Evolutionary conservation across 2,888 invertebrate genomes (phyloP).

Genomic region (Callinectes sapidus): DNA sequence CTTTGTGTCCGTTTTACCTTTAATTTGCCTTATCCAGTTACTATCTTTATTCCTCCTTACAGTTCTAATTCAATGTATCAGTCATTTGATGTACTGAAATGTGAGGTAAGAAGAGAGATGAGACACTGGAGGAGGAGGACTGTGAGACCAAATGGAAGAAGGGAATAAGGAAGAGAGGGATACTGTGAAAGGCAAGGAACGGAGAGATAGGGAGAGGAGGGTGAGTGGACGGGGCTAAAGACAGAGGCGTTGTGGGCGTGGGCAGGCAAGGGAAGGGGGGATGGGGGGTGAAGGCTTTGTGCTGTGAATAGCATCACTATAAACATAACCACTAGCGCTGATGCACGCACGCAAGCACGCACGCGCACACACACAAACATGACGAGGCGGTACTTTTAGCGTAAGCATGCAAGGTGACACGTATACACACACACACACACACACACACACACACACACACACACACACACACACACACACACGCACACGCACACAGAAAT

Average conservation of each 20-base stretch:
- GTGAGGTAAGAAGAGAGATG: not conserved
- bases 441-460: slow-evolving; percentile 3
- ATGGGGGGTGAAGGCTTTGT: not conserved
- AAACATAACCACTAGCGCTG: slow-evolving; percentile 17
- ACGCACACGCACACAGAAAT: too few species aligned
- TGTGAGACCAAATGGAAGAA: not conserved
- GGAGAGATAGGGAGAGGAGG: not conserved
- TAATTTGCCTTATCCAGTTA: not conserved
- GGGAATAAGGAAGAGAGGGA: not conserved
- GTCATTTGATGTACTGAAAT: not conserved
- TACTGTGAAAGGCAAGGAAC: not conserved
- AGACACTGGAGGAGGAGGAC: not conserved
- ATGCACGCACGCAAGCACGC: not conserved
- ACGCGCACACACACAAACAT: not conserved
- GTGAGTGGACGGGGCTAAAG: not conserved
- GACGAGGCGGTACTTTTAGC: not conserved
- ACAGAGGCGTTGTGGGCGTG: slow-evolving; percentile 22
- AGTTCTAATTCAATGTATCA: too few species aligned
- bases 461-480: too few species aligned
- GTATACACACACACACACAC: not conserved
- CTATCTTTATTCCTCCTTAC: too few species aligned
- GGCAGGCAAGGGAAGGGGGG: not conserved
- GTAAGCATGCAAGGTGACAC: not conserved
- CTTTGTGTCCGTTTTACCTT: too few species aligned
- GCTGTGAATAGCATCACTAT: slow-evolving; percentile 10